Evolutionary conservation across 2,797 vertebrate species (phyloP).

Genomic region (Melanogrammus aeglefinus): DNA sequence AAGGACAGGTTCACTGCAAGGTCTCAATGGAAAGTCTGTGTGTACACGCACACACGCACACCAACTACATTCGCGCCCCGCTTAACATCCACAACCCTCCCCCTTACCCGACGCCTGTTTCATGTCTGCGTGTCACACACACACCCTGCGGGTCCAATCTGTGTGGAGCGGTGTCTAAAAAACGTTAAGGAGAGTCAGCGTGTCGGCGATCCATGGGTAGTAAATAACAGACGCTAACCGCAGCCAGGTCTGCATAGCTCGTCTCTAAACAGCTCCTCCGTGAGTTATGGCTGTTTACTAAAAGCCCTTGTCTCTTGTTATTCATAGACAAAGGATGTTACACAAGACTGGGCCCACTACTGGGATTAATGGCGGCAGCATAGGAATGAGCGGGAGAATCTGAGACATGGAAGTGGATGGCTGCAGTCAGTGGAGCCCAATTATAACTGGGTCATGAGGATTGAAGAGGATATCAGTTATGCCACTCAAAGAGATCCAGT

Average conservation of each 20-base stretch:
- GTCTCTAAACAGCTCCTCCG: slow-evolving; percentile 66
- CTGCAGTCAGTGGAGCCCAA: neutral
- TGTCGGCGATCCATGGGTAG: slow-evolving; percentile 34
- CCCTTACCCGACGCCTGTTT: slow-evolving; percentile 57
- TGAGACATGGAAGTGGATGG: neutral
- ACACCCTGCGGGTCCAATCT: slow-evolving; percentile 33
- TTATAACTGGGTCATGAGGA: neutral
- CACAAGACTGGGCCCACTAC: slow-evolving; percentile 43
- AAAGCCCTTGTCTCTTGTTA: slow-evolving; percentile 67
- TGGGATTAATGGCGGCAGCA: slow-evolving; percentile 28
- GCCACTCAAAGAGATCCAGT: too few species aligned
- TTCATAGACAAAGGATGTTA: slow-evolving; percentile 60
- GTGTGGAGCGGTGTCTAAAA: slow-evolving; percentile 43
- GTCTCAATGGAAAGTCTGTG: slow-evolving; percentile 67
- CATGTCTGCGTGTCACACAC: slow-evolving; percentile 55
- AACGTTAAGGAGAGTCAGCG: neutral
- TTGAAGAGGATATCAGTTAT: too few species aligned
- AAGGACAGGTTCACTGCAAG: slow-evolving; percentile 64
- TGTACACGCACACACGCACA: slow-evolving; percentile 30
- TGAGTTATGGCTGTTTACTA: slow-evolving; percentile 75
- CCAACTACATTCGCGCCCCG: slow-evolving; percentile 63
- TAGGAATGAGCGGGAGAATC: neutral
- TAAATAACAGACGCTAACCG: slow-evolving; percentile 67
- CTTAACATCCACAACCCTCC: slow-evolving; percentile 34
- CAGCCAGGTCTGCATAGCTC: slow-evolving; percentile 69